These are phyloP conservation scores for Nymphicus hollandicus DNA, from an alignment of 2,113 vertebrate genomes.

Conservation along the genomic window DNA sequence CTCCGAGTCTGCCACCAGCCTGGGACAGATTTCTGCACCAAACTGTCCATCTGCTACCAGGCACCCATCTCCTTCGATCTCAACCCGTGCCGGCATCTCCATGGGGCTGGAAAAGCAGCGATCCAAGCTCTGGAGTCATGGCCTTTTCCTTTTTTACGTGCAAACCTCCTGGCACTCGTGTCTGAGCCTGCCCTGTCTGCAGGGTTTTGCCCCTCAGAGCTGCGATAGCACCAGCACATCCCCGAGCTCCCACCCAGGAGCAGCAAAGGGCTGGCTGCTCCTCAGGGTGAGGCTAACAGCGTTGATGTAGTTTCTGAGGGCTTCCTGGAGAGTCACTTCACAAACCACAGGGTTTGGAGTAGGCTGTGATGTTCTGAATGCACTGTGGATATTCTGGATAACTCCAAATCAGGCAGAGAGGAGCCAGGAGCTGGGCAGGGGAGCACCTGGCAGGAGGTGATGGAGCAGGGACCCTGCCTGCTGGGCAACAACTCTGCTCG, in stretches of 20 bases:
- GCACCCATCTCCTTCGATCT: neutral
- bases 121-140: neutral
- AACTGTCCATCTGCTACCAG: neutral
- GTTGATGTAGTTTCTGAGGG: conserved; percentile 31
- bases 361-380: neutral
- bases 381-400: fast-evolving
- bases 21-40: neutral
- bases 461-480: neutral
- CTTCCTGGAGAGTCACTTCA: neutral
- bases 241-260: conserved; percentile 9
- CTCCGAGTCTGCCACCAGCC: neutral
- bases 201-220: neutral
- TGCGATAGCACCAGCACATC: neutral
- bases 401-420: neutral
- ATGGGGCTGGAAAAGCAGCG: neutral
- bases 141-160: neutral
- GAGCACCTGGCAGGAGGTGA: neutral
- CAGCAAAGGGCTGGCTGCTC: neutral
- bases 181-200: conserved; percentile 42
- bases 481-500: neutral
- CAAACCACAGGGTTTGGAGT: neutral
- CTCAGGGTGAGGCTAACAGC: neutral
- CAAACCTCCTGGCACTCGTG: neutral
- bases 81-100: neutral
- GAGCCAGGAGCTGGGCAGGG: neutral